Evolutionary conservation across 2,888 invertebrate genomes (phyloP).

Genomic region (Spicauda simplicius): DNA sequence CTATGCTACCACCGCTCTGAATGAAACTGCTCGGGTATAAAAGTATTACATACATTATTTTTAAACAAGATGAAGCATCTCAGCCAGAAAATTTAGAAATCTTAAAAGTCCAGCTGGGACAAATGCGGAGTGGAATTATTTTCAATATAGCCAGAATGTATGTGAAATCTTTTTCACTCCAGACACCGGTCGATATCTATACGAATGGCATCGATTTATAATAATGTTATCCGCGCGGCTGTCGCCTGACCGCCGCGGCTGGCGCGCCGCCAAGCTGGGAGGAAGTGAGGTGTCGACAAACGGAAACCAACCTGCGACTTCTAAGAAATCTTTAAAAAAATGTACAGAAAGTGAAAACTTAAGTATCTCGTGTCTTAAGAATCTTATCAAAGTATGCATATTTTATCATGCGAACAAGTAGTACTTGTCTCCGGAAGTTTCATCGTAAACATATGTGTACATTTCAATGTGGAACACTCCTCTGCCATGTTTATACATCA

Average conservation of each 20-base stretch:
- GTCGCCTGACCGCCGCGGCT: neutral
- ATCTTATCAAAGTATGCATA: too few relatives aligned
- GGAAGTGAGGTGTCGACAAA: neutral
- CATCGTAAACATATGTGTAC: too few relatives aligned
- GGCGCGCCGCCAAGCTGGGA: slow-evolving; percentile 1
- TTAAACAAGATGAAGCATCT: too few relatives aligned
- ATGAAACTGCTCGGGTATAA: too few relatives aligned
- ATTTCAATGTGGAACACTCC: too few relatives aligned
- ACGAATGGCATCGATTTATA: slow-evolving; percentile 7
- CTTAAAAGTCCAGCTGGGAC: neutral
- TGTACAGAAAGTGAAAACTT: too few relatives aligned
- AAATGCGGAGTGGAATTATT: neutral
- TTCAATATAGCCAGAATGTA: neutral
- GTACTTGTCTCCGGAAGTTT: too few relatives aligned
- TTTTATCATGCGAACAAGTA: too few relatives aligned
- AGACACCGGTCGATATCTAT: slow-evolving; percentile 2
- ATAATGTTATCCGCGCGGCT: slow-evolving; percentile 2
- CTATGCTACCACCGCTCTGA: too few relatives aligned
- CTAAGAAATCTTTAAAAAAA: neutral
- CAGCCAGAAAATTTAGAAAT: neutral
- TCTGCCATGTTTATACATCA: too few relatives aligned
- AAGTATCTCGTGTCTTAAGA: too few relatives aligned
- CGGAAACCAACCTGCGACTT: slow-evolving; percentile 2
- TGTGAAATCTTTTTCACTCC: neutral
- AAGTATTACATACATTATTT: too few relatives aligned